A percentile compares a stretch with the other conserved stretches of the same genome.
These are phyloP conservation scores for Homarus gammarus DNA, from an alignment of 2,888 invertebrate species.

Conservation along the genomic window DNA sequence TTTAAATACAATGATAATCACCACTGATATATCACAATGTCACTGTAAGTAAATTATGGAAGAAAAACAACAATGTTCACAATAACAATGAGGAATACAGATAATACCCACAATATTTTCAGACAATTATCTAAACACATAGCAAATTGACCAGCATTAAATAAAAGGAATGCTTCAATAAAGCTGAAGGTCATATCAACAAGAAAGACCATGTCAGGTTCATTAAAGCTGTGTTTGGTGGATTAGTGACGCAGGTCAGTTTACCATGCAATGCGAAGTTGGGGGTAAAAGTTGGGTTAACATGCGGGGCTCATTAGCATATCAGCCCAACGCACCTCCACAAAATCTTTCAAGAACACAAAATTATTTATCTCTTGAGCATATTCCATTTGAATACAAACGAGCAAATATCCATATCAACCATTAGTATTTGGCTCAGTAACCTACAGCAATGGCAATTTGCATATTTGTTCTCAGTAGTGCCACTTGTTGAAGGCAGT, in stretches of 20 bases:
- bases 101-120: background rate
- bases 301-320: conserved; percentile 68
- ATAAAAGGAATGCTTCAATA: background rate
- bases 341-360: background rate
- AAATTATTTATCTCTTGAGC: conserved; percentile 24
- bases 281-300: conserved; percentile 31
- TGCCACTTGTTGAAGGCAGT: background rate
- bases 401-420: conserved; percentile 22
- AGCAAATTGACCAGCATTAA: background rate
- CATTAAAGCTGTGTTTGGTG: background rate
- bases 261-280: background rate
- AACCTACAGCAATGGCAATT: conserved; percentile 1
- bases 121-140: background rate
- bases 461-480: background rate
- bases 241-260: conserved; percentile 2
- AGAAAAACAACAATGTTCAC: background rate
- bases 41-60: background rate
- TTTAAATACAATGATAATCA: background rate
- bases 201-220: background rate
- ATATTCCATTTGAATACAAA: conserved; percentile 16
- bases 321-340: conserved; percentile 23
- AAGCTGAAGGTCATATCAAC: background rate
- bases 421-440: background rate
- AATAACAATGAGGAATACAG: background rate
- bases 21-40: conserved; percentile 38